phyloP scores from a whole-genome alignment of 2,797 vertebrate genomes.

The Heterohyrax brucei region DNA sequence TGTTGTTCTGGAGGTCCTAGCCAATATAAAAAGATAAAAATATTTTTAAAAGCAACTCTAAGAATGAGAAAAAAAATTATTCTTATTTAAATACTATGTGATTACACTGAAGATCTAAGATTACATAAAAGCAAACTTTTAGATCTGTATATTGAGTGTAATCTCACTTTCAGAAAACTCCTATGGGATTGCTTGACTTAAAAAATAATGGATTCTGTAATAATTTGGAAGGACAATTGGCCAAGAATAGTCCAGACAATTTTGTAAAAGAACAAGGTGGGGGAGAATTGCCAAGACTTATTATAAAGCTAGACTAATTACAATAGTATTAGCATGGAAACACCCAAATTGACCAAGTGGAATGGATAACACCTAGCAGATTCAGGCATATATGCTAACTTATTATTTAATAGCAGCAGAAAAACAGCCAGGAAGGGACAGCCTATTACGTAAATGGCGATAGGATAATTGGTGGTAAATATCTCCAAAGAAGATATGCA shows the following conservation, averaged over 20 bases:
- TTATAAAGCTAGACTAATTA: background rate
- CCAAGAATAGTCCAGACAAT: background rate
- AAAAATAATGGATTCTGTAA: background rate
- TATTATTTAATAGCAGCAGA: background rate
- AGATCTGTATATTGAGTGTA: background rate
- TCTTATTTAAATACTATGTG: background rate
- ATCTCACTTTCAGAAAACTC: background rate
- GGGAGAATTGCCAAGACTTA: background rate
- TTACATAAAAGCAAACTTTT: background rate
- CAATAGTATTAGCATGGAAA: background rate
- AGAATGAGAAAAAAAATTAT: background rate
- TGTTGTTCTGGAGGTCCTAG: background rate
- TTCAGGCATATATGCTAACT: background rate
- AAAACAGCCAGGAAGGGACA: background rate
- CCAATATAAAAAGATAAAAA: background rate
- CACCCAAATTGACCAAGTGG: background rate
- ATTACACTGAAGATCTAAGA: slow-evolving; percentile 1
- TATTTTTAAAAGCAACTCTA: background rate
- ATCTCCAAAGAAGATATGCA: too few relatives aligned
- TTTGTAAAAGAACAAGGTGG: background rate
- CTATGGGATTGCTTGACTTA: background rate
- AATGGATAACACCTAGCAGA: background rate
- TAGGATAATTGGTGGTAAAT: slow-evolving; percentile 6
- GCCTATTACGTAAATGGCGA: slow-evolving; percentile 2
- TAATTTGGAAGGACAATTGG: background rate